A percentile compares a stretch with the other conserved stretches of the same genome.
phyloP scores from a whole-genome alignment of 2,888 invertebrate genomes.

The Sarcophaga carnaria region DNA sequence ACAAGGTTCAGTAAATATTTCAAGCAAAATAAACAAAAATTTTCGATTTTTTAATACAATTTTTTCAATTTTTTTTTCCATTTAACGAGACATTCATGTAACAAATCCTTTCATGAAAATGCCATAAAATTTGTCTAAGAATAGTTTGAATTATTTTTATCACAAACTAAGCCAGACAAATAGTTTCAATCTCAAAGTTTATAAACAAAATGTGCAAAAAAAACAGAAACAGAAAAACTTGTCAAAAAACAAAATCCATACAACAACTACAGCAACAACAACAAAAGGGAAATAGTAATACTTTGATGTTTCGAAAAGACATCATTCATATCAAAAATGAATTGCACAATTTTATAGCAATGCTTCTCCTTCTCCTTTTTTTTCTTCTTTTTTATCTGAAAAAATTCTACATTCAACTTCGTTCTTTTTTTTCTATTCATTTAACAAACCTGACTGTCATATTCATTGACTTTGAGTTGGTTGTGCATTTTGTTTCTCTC shows the following conservation, averaged over 20 bases:
- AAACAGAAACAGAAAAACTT: background rate
- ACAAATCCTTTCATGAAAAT: background rate
- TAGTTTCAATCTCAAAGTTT: constrained; percentile 2
- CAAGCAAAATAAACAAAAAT: too few relatives aligned
- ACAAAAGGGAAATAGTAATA: background rate
- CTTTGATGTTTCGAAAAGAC: constrained; percentile 32
- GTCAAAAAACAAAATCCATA: background rate
- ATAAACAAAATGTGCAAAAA: background rate
- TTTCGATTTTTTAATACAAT: too few relatives aligned
- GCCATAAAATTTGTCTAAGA: background rate
- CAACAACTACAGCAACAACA: background rate
- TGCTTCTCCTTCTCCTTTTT: background rate
- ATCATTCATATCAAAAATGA: constrained; percentile 41
- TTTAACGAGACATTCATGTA: background rate
- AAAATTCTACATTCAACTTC: too few relatives aligned
- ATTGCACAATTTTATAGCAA: background rate
- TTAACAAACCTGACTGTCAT: constrained; percentile 42
- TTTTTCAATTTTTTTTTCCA: background rate
- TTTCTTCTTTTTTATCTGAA: background rate
- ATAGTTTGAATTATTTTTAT: background rate
- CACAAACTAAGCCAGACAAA: constrained; percentile 5
- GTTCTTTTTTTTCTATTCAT: constrained; percentile 28
- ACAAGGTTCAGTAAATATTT: too few relatives aligned
- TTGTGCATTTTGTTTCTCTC: background rate
- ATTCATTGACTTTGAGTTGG: constrained; percentile 44